Evolutionary conservation across 2,888 invertebrate genomes (phyloP).

Genomic region (Lissocephala sabroskyi): DNA sequence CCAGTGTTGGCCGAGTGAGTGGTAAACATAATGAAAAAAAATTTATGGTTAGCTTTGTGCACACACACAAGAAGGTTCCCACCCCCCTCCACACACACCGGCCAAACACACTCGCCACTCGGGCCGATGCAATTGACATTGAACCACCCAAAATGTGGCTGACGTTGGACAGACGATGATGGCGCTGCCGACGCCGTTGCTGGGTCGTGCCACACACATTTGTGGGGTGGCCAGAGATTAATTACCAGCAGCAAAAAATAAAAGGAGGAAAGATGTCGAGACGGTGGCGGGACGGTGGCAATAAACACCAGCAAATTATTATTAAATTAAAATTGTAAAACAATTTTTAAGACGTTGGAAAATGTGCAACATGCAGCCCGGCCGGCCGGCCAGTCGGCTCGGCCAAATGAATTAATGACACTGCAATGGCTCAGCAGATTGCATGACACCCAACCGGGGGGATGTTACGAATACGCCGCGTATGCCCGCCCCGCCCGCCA

Average conservation of each 20-base stretch:
- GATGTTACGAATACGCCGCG: constrained; percentile 39
- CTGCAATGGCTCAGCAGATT: constrained; percentile 43
- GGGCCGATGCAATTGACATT: constrained; percentile 39
- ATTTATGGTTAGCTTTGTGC: constrained; percentile 42
- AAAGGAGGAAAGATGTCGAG: not conserved
- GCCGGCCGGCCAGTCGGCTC: no score
- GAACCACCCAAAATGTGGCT: constrained; percentile 30
- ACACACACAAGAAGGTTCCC: constrained; percentile 9
- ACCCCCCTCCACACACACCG: no score
- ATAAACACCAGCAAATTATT: constrained; percentile 21
- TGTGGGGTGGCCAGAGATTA: constrained; percentile 10
- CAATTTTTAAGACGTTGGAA: constrained; percentile 23
- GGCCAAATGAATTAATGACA: not conserved
- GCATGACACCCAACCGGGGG: constrained; percentile 33
- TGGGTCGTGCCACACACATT: constrained; percentile 25
- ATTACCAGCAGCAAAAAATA: constrained; percentile 5
- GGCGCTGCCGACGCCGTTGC: constrained; percentile 6
- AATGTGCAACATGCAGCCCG: not conserved
- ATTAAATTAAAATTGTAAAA: constrained; percentile 26
- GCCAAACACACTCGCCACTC: no score
- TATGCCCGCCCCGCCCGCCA: constrained; percentile 28
- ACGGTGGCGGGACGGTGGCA: no score
- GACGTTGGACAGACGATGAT: no score
- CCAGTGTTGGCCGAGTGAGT: constrained; percentile 10
- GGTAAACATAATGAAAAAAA: no score